A percentile compares a stretch with the other conserved stretches of the same genome.
Conservation (phyloP, 2,888 invertebrate genomes). For the Galerucella pusilla region DNA sequence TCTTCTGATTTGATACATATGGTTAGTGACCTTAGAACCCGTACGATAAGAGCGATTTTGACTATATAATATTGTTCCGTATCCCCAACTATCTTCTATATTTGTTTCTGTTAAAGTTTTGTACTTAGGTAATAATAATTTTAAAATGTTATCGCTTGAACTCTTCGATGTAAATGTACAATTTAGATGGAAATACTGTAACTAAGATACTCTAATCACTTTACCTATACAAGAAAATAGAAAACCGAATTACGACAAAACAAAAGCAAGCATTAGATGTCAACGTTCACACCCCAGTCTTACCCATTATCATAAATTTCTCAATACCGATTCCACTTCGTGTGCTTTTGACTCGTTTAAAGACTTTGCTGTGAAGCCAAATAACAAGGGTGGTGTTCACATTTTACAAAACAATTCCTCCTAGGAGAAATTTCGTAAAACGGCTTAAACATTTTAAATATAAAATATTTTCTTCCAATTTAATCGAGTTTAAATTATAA, state of each 20-base stretch:
- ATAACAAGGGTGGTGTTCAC: conserved; percentile 22
- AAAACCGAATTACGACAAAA: conserved; percentile 26
- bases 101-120: no score
- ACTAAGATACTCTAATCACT: conserved; percentile 11
- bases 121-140: no score
- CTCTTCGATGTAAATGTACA: not conserved
- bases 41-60: no score
- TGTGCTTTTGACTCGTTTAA: conserved; percentile 28
- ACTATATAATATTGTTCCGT: no score
- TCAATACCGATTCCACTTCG: conserved; percentile 29
- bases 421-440: not conserved
- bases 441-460: no score
- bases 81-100: no score
- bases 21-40: no score
- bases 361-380: conserved; percentile 24
- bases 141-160: no score
- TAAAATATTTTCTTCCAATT: no score
- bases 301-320: conserved; percentile 34
- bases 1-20: no score
- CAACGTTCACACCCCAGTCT: conserved; percentile 28
- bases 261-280: conserved; percentile 29
- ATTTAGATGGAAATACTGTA: conserved; percentile 1
- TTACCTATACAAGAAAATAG: conserved; percentile 13
- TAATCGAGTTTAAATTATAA: no score
- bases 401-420: conserved; percentile 19